Base-by-base conservation (phyloP, 2,797 vertebrate genomes). In the Danio choprae region DNA sequence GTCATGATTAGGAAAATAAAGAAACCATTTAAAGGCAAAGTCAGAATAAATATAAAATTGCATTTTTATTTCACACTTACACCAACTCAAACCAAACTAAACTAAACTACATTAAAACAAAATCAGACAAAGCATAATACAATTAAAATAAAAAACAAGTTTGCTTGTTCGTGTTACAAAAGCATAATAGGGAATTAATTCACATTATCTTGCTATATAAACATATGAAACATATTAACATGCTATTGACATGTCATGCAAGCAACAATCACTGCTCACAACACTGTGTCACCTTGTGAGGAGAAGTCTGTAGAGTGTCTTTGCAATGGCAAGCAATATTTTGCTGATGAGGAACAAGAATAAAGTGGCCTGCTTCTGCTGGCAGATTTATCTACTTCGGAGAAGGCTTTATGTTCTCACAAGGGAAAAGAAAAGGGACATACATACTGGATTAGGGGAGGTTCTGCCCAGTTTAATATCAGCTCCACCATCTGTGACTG, bases 391-490 rank as follows among this genome's bases (percentile, higher is more conserved):
- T 83, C 78, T 73, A 65, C 73, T 74, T 79, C 58, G 9, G 81
- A 81, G 77, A 79, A 55, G 56, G 44, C 69, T 81, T 83, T 74
- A 77, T 60, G 62, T 51, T 53, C 71, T 81, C 77, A 63, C 51
- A 67, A 56, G 80, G 55, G 53, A 46, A 69, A 68, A 59, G 40
- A 77, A 73, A 72, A 80, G 50, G 36, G 67, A 85, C 72, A 79
- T 53, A 53, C 63, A 83, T 75, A 81, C 62, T 74, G 82, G 72
- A 85, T 85, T 81, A 76, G 44, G 73, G 79, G 71, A 77, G 53
- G 77, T 83, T 81, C 81, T 82, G 81, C 74, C 84, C 70, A 77
- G 74, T 86, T 85, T 85, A 87, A 83, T 85, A 84, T 83, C 70
- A 80, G 67, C 74, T 65, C 55, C 55, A 48, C 70, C 83, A 79